phyloP scores from a whole-genome alignment of 2,888 invertebrate species.

The Melinaea marsaeus region DNA sequence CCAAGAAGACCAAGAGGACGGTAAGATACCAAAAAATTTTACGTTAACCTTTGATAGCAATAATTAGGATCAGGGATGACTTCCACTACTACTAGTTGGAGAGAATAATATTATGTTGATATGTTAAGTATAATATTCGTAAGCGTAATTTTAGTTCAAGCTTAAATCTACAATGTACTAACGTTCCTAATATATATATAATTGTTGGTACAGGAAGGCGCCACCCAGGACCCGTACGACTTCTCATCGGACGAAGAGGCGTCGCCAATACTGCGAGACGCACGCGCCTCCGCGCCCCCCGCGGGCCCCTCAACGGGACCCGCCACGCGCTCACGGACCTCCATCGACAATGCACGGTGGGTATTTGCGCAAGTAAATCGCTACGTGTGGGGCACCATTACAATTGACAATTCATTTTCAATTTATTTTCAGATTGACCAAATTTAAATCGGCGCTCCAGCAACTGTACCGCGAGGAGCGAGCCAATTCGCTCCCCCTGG shows the following conservation, averaged over 20 bases:
- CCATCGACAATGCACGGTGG: constrained; percentile 50
- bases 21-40: no score
- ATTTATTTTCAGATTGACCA: constrained; percentile 65
- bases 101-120: no score
- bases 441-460: constrained; percentile 85
- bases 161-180: no score
- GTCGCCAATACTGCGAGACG: constrained; percentile 59
- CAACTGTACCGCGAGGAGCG: constrained; percentile 87
- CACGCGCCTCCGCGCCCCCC: constrained; percentile 33
- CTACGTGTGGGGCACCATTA: no score
- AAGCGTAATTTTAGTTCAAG: no score
- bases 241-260: constrained; percentile 69
- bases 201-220: constrained; percentile 26
- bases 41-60: no score
- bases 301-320: no score
- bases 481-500: constrained; percentile 84
- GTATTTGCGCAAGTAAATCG: background rate
- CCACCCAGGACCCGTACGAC: constrained; percentile 54
- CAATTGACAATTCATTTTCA: background rate
- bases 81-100: no score
- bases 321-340: constrained; percentile 37
- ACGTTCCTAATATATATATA: background rate
- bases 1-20: constrained; percentile 65
- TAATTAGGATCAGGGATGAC: background rate
- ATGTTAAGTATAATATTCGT: no score